Evolutionary conservation across 1,140 invertebrate genomes (phyloP), one percentile per base, ranked within the genome.

Genomic region (Heliconius eleuchia): DNA sequence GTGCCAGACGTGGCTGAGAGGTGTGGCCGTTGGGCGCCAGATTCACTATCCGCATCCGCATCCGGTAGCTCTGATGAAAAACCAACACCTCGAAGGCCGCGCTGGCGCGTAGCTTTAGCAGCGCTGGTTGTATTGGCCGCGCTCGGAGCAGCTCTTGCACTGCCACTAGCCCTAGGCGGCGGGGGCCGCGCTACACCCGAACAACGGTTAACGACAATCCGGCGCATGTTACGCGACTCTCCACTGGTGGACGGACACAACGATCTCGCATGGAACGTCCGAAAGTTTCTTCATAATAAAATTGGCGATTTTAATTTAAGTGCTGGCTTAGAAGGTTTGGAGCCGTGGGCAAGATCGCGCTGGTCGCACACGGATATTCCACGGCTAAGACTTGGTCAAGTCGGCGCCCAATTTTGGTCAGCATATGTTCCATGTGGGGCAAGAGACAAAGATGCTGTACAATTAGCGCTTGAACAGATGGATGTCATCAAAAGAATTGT

Each of bases 291-390:
- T 79, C 96, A 98, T 91, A 98, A 98, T 94, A 96, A 97, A 91
- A 95, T 99, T 71, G 96, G 96, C 71, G 95, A 96, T 78, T 96
- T 98, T 52, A 97, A 98, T 92, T 95, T 98, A 78, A 97, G 96
- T 86, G 96, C 96, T 74, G 96, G 98, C 86, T 95, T 98, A 50
- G 96, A 96, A 75, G 95, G 95, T 60, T 95, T 97, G 66, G 96
- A 97, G 78, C 97, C 97, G 77, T 98, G 97, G 98, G 96, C 96
- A 70, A 96, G 96, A 82, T 97, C 96, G 87, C 96, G 96, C 86
- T 97, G 97, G 96, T 97, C 97, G 84, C 98, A 99, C 86, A 99
- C 98, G 1, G 98, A 99, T 92, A 97, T 99, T 83, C 97, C 97
- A 71, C 95, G 98, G 88, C 95, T 99, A 77, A 95, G 96, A 83